Evolutionary conservation across 2,797 vertebrate species (phyloP).

Genomic region (Leuciscus waleckii): DNA sequence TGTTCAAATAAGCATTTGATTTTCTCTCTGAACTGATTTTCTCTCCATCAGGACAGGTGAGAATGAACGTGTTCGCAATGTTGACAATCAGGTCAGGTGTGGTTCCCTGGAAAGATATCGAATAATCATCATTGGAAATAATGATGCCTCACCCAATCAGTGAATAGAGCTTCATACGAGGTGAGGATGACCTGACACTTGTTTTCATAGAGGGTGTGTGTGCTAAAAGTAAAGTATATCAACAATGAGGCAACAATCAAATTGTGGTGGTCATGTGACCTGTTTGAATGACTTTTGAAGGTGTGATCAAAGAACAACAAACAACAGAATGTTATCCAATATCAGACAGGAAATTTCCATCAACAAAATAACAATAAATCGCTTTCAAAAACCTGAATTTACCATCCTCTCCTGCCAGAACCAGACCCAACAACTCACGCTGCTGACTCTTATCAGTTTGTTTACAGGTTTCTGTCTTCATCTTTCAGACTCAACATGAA

Average conservation of each 20-base stretch:
- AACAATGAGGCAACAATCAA: conserved; percentile 16
- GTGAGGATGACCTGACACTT: conserved; percentile 2
- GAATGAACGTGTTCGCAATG: neutral
- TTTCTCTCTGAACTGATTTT: neutral
- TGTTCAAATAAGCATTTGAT: neutral
- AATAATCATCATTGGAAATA: conserved; percentile 60
- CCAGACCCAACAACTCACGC: neutral
- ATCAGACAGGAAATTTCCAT: neutral
- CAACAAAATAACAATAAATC: neutral
- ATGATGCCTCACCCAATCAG: conserved; percentile 33
- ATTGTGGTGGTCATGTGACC: neutral
- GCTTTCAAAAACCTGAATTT: conserved; percentile 9
- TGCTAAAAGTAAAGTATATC: neutral
- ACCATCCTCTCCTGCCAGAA: neutral
- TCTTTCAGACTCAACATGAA: conserved; percentile 42
- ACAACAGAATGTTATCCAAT: neutral
- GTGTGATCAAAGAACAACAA: conserved; percentile 6
- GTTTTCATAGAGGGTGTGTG: conserved; percentile 27
- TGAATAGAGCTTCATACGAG: conserved; percentile 8
- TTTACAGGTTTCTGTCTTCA: conserved; percentile 51
- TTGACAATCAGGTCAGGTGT: conserved; percentile 29
- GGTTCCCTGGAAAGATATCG: conserved; percentile 61
- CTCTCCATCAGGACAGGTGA: neutral
- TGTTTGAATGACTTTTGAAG: conserved; percentile 12
- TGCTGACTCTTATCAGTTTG: conserved; percentile 43